phyloP scores from a whole-genome alignment of 2,888 invertebrate species.

The Zelleria hepariella region DNA sequence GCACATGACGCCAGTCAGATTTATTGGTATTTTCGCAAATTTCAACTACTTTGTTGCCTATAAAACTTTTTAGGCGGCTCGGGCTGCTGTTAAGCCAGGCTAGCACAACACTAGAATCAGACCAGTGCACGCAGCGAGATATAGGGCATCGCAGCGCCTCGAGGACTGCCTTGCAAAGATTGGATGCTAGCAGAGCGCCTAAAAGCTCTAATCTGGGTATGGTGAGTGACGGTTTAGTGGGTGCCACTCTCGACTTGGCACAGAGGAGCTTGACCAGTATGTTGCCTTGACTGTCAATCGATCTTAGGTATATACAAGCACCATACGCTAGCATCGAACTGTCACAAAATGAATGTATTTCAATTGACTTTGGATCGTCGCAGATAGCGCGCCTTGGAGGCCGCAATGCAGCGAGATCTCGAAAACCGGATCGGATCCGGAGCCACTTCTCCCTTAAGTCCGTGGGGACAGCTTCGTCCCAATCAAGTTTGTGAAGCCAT shows the following conservation, averaged over 20 bases:
- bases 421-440: conserved; percentile 4
- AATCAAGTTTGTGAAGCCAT: not conserved
- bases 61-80: too few relatives aligned
- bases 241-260: conserved; percentile 10
- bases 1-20: too few relatives aligned
- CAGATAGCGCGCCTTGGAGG: conserved; percentile 7
- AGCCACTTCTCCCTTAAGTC: conserved; percentile 5
- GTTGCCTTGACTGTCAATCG: not conserved
- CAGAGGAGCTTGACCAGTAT: conserved; percentile 5
- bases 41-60: too few relatives aligned
- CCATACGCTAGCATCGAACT: conserved; percentile 8
- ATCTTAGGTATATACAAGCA: conserved; percentile 7
- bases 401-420: not conserved
- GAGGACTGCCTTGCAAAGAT: not conserved
- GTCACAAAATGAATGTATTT: conserved; percentile 10
- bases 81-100: not conserved
- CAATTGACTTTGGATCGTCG: not conserved
- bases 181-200: not conserved
- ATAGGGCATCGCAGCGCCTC: not conserved
- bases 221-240: conserved; percentile 1
- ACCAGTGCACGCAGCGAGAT: not conserved
- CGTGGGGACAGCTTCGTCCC: conserved; percentile 9
- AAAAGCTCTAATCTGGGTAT: conserved; percentile 8
- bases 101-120: not conserved
- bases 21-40: too few relatives aligned